These are phyloP conservation scores for Seriola dumerili DNA, from an alignment of 2,113 vertebrate genomes.

Conservation along the genomic window DNA sequence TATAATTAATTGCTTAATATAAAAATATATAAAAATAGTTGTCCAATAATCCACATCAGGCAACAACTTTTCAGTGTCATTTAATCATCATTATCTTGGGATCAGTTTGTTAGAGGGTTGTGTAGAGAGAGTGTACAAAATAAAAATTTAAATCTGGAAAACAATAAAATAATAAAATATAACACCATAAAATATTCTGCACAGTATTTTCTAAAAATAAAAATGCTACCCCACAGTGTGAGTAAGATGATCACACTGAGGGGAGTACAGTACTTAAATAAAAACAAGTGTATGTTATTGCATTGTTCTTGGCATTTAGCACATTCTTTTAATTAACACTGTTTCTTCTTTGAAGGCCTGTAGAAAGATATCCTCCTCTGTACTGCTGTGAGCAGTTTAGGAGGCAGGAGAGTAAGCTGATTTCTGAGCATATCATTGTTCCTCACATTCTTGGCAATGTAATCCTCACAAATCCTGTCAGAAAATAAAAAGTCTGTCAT, in stretches of 20 bases:
- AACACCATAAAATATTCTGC: slow-evolving; percentile 35
- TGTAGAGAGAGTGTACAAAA: slow-evolving; percentile 47
- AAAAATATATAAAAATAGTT: not conserved
- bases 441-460: slow-evolving; percentile 87
- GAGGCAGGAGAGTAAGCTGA: slow-evolving; percentile 88
- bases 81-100: slow-evolving; percentile 47
- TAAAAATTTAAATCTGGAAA: slow-evolving; percentile 43
- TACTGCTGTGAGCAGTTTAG: slow-evolving; percentile 87
- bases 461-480: slow-evolving; percentile 90
- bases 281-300: not conserved
- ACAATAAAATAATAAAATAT: slow-evolving; percentile 43
- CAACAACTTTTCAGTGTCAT: slow-evolving; percentile 24
- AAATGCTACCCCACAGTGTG: not conserved
- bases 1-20: not conserved
- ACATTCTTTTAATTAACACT: slow-evolving; percentile 5
- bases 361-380: slow-evolving; percentile 91
- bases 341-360: slow-evolving; percentile 80
- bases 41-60: slow-evolving; percentile 13
- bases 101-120: not conserved
- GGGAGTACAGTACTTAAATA: slow-evolving; percentile 27
- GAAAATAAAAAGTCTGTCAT: slow-evolving; percentile 13
- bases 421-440: slow-evolving; percentile 77
- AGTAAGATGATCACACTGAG: not conserved
- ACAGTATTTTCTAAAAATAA: slow-evolving; percentile 35
- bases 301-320: slow-evolving; percentile 30